Evolutionary conservation across 2,888 invertebrate genomes (phyloP).

Genomic region (Periphyllus acericola): DNA sequence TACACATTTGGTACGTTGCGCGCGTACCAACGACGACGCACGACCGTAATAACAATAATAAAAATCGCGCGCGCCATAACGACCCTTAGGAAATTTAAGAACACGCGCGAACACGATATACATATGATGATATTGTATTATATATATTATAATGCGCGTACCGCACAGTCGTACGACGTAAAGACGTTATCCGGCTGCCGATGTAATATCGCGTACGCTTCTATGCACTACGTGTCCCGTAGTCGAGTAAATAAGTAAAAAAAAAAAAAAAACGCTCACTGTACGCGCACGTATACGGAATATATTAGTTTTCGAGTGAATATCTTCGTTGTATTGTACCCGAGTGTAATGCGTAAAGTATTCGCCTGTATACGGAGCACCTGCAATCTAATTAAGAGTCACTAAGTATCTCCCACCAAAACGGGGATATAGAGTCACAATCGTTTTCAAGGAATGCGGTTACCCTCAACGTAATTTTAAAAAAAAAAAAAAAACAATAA

Average conservation of each 20-base stretch:
- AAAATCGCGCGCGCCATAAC: conserved; percentile 28
- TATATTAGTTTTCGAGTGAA: not conserved
- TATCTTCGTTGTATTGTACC: too few relatives aligned
- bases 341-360: too few relatives aligned
- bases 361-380: too few relatives aligned
- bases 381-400: too few relatives aligned
- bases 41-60: conserved; percentile 43
- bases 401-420: too few relatives aligned
- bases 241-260: not conserved
- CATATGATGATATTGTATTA: not conserved
- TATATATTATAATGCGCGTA: not conserved
- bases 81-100: conserved; percentile 33
- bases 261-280: not conserved
- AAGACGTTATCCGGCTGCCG: not conserved
- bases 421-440: too few relatives aligned
- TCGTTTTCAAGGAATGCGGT: too few relatives aligned
- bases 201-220: not conserved
- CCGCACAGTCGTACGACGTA: not conserved
- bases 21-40: not conserved
- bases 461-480: too few relatives aligned
- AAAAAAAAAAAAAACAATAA: too few relatives aligned
- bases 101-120: not conserved
- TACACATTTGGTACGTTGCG: not conserved
- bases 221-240: not conserved
- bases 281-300: not conserved